Conservation (phyloP, 2,797 vertebrate species). For the Otus scops region DNA sequence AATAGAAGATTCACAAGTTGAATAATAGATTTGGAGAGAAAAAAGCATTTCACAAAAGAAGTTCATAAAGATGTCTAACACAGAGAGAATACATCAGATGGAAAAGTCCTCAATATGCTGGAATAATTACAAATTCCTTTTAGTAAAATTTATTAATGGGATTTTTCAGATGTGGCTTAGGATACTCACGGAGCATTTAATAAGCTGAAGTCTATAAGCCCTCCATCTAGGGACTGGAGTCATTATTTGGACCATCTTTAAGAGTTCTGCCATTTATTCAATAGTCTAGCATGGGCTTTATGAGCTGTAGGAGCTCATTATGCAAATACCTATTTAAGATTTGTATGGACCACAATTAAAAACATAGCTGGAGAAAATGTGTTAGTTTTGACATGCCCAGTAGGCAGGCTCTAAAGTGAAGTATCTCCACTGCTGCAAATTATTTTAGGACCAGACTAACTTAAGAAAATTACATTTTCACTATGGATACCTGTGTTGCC, state of each 20-base stretch:
- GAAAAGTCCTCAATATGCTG: not conserved
- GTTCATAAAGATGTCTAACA: not conserved
- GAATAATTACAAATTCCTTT: not conserved
- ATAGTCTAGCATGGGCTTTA: not conserved
- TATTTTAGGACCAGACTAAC: not conserved
- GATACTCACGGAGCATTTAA: not conserved
- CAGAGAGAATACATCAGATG: not conserved
- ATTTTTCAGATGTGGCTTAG: slow-evolving; percentile 5
- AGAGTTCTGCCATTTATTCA: not conserved
- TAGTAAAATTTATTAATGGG: not conserved
- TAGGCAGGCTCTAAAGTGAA: not conserved
- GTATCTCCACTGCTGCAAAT: not conserved
- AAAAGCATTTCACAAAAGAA: not conserved
- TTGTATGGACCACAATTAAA: not conserved
- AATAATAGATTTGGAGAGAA: not conserved
- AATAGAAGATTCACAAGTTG: not conserved
- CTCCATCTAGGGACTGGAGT: not conserved
- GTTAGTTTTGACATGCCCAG: not conserved
- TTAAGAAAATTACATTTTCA: not conserved
- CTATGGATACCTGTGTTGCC: not conserved
- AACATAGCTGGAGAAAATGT: not conserved
- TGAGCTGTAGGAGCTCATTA: not conserved
- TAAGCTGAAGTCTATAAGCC: not conserved
- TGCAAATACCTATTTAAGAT: not conserved
- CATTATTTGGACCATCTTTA: not conserved